phyloP scores from a whole-genome alignment of 2,888 invertebrate species.

The Hirtodrosophila duncani region DNA sequence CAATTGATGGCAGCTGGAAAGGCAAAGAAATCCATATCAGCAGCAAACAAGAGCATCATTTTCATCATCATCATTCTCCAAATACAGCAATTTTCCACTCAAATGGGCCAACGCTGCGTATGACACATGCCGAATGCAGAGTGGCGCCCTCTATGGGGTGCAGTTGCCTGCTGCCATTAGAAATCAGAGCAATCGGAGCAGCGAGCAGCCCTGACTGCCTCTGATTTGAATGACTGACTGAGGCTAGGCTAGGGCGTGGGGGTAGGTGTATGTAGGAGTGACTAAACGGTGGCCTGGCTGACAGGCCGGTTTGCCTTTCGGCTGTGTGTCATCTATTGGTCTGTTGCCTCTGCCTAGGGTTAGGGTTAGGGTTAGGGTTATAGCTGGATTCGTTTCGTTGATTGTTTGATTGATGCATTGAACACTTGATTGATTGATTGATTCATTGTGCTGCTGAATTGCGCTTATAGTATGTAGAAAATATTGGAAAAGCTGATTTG shows the following conservation, averaged over 20 bases:
- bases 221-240: slow-evolving; percentile 54
- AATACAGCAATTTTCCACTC: slow-evolving; percentile 58
- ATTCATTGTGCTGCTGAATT: slow-evolving; percentile 36
- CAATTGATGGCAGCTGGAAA: slow-evolving; percentile 41
- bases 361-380: no score
- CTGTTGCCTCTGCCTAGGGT: no score
- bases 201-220: slow-evolving; percentile 19
- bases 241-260: slow-evolving; percentile 20
- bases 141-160: slow-evolving; percentile 37
- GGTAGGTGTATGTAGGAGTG: slow-evolving; percentile 31
- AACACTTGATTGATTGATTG: slow-evolving; percentile 45
- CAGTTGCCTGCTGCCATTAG: slow-evolving; percentile 31
- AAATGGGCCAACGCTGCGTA: slow-evolving; percentile 56
- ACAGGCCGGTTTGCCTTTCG: neutral
- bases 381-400: slow-evolving; percentile 28
- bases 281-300: neutral
- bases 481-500: no score
- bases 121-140: slow-evolving; percentile 61
- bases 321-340: no score
- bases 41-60: slow-evolving; percentile 34
- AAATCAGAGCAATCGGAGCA: slow-evolving; percentile 13
- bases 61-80: no score
- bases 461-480: no score
- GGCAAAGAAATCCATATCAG: slow-evolving; percentile 52
- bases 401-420: slow-evolving; percentile 54